Base-by-base conservation (phyloP, 2,888 invertebrate genomes). In the Operophtera brumata region DNA sequence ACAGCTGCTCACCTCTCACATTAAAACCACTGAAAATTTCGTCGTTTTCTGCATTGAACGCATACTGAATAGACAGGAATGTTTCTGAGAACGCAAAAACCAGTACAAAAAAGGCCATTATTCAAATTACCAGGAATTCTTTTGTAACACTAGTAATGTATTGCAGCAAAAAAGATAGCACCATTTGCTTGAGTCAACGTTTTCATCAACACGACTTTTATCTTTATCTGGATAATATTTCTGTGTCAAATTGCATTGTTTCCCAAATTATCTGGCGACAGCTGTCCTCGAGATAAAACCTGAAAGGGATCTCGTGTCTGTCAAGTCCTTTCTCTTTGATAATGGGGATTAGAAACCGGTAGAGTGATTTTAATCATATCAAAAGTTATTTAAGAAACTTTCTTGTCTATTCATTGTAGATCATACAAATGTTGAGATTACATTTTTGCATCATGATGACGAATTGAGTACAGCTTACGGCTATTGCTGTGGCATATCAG, bases 191-290 rank as follows among this genome's bases (percentile, higher is more conserved):
- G 13, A 45, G 11, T 28, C 37, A 30, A 30, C 40, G 13, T 20
- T 30, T 45, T 37, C 45, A 45, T 40, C 32, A 51, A 0, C 35
- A 20, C 13, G 25, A 32, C 26, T 20, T 28, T 41, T 51, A 48
- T 61, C 64, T 60, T 65, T 30, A 61, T 72, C 74, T 66, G 67
- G 72, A 73, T 74, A 69, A 47, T 55, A 42, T 53, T 47, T 59
- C 58, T 46, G 50, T 55, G 59, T 62, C 47, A 47, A 10, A 35
- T 53, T 50, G 67, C 70, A 77, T 82, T 84, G 82, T 84, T 76
- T 66, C 66, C 62, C 48, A 39, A 57, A 58, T 54, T 77, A 80
- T 82, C 82, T 64, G 59, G 54, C 54, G 82, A 81, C 84, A 84
- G 82, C 84, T 80, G 84, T 81, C 48, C 8, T 40, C 81, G 65